Evolutionary conservation across 2,888 invertebrate species (phyloP).

Genomic region (Mythimna loreyi): DNA sequence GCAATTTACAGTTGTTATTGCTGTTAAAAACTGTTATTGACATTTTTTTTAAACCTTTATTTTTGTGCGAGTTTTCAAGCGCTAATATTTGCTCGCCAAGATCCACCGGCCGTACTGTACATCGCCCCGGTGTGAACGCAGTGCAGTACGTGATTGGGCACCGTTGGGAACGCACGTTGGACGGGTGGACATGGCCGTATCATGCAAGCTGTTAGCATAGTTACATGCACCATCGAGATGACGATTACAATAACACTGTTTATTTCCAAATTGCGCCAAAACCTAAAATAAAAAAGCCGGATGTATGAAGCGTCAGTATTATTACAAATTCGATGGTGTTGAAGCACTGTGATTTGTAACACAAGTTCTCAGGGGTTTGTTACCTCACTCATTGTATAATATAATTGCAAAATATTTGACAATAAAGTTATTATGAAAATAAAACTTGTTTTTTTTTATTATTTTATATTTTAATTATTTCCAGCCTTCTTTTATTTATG

Average conservation of each 20-base stretch:
- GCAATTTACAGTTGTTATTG: no score
- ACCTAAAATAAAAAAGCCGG: constrained; percentile 14
- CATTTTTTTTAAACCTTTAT: no score
- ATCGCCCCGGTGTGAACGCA: not conserved
- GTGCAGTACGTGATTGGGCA: not conserved
- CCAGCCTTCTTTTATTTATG: constrained; percentile 20
- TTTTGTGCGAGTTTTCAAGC: no score
- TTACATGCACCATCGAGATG: constrained; percentile 29
- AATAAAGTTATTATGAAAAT: constrained; percentile 84
- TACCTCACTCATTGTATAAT: constrained; percentile 74
- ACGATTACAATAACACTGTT: constrained; percentile 29
- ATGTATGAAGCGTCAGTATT: constrained; percentile 76
- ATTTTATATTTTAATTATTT: constrained; percentile 34
- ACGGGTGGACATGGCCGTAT: not conserved
- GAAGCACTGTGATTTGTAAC: constrained; percentile 80
- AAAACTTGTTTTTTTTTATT: constrained; percentile 59
- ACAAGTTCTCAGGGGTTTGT: constrained; percentile 74
- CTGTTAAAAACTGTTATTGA: no score
- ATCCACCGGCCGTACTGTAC: no score
- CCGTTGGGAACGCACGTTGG: not conserved
- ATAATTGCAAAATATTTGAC: constrained; percentile 80
- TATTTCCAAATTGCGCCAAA: constrained; percentile 45
- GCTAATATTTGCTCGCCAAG: no score
- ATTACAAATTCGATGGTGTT: constrained; percentile 77
- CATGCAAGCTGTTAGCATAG: constrained; percentile 39